phyloP scores from a whole-genome alignment of 2,797 vertebrate genomes.

The Molossus molossus region DNA sequence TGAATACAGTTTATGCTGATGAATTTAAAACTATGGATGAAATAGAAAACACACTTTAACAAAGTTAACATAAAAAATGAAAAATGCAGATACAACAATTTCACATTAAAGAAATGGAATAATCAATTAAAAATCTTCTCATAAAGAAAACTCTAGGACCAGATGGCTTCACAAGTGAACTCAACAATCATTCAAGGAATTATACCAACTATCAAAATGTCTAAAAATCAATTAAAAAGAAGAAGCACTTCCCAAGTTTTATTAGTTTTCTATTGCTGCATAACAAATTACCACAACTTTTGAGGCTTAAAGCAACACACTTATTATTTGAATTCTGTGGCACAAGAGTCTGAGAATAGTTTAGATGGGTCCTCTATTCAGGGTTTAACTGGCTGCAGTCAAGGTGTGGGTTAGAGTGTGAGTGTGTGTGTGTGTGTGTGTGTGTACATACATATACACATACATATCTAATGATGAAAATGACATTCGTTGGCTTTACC shows the following conservation, averaged over 20 bases:
- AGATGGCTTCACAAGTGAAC: not conserved
- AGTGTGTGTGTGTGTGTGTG: not conserved
- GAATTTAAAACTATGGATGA: not conserved
- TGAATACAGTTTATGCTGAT: not conserved
- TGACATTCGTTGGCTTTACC: not conserved
- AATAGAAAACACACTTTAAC: not conserved
- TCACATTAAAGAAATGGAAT: not conserved
- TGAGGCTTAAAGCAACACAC: not conserved
- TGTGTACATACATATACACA: not conserved
- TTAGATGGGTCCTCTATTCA: not conserved
- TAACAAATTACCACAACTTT: not conserved
- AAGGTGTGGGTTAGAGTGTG: not conserved
- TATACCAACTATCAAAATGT: conserved; percentile 33
- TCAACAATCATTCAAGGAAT: conserved; percentile 11
- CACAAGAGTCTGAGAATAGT: not conserved
- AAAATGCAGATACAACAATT: not conserved
- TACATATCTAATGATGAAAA: not conserved
- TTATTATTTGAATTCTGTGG: not conserved
- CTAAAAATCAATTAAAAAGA: not conserved
- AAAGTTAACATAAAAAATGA: not conserved
- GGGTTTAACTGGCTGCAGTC: not conserved
- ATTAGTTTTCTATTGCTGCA: not conserved
- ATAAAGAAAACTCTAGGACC: not conserved
- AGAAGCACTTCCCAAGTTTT: not conserved
- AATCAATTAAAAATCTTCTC: conserved; percentile 19